Percentiles rank a stretch among this genome's conserved stretches.
Conservation (phyloP, 2,888 invertebrate species). For the Lasioglossum morio region DNA sequence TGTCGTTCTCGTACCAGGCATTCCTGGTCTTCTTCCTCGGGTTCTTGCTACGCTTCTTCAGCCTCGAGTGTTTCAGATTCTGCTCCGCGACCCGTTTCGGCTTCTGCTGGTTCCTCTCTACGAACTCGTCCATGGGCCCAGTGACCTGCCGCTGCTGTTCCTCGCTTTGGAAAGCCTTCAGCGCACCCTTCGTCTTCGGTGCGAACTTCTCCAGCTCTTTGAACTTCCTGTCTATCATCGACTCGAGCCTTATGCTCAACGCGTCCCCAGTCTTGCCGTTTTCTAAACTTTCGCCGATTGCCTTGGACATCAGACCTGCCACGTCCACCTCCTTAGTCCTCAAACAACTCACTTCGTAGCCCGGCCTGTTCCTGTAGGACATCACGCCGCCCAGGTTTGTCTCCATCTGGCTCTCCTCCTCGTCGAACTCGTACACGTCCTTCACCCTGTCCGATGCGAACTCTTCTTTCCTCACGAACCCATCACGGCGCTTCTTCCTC, state of each 20-base stretch:
- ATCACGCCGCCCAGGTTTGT: slow-evolving; percentile 71
- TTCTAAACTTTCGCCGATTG: slow-evolving; percentile 73
- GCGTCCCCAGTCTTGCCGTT: slow-evolving; percentile 69
- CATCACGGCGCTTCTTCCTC: slow-evolving; percentile 79
- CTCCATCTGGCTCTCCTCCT: slow-evolving; percentile 80
- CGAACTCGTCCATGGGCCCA: slow-evolving; percentile 80
- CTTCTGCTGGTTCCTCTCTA: slow-evolving; percentile 75
- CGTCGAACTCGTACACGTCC: slow-evolving; percentile 83
- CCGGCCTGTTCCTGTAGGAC: slow-evolving; percentile 77
- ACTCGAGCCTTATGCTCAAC: slow-evolving; percentile 68
- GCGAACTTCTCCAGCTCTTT: slow-evolving; percentile 79
- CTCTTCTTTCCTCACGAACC: slow-evolving; percentile 70
- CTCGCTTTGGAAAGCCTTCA: slow-evolving; percentile 77
- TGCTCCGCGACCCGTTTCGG: slow-evolving; percentile 65
- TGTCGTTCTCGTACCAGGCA: slow-evolving; percentile 83
- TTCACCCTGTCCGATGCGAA: slow-evolving; percentile 72
- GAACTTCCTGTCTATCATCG: slow-evolving; percentile 78
- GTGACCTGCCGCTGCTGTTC: slow-evolving; percentile 71
- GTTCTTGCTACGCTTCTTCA: slow-evolving; percentile 76
- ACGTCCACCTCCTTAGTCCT: slow-evolving; percentile 70
- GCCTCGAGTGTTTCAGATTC: slow-evolving; percentile 68
- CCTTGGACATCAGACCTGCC: slow-evolving; percentile 71
- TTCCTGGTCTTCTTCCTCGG: slow-evolving; percentile 79
- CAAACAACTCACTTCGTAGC: slow-evolving; percentile 61
- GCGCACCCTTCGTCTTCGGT: slow-evolving; percentile 80